A percentile compares a stretch with the other conserved stretches of the same genome.
phyloP scores from a whole-genome alignment of 1,140 invertebrate genomes.

The Nebria ingens region DNA sequence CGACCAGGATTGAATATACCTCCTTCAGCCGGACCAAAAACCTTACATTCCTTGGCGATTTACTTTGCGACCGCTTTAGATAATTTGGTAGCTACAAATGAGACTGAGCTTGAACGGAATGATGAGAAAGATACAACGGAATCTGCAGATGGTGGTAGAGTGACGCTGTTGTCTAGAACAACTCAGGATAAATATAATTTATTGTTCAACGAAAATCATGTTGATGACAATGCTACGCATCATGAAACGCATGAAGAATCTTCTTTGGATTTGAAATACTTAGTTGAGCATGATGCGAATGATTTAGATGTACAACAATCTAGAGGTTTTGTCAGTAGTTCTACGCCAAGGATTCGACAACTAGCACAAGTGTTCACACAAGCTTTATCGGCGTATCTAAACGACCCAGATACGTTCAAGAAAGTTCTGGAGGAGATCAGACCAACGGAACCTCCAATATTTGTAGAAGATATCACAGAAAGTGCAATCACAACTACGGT shows the following conservation, averaged over 20 bases:
- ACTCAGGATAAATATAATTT: conserved; percentile 48
- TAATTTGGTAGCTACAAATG: conserved; percentile 40
- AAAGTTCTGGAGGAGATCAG: conserved; percentile 60
- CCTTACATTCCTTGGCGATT: conserved; percentile 62
- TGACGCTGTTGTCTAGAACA: conserved; percentile 42
- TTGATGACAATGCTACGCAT: neutral
- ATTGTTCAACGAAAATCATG: conserved; percentile 33
- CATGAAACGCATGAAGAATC: conserved; percentile 26
- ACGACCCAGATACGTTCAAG: conserved; percentile 67
- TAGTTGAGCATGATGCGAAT: conserved; percentile 25
- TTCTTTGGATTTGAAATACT: conserved; percentile 31
- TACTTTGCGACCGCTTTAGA: conserved; percentile 63
- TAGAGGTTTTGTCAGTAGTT: conserved; percentile 37
- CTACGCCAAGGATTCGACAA: conserved; percentile 53
- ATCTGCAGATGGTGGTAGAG: conserved; percentile 29
- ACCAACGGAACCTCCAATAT: conserved; percentile 58
- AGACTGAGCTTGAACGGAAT: conserved; percentile 14
- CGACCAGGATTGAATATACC: conserved; percentile 51
- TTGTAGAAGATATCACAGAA: conserved; percentile 24
- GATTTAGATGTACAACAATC: conserved; percentile 51
- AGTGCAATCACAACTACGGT: conserved; percentile 24
- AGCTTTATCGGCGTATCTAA: conserved; percentile 66
- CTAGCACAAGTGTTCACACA: conserved; percentile 73
- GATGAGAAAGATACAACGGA: conserved; percentile 34
- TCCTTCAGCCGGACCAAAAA: conserved; percentile 59